A percentile compares a stretch with the other conserved stretches of the same genome.
Evolutionary conservation across 2,797 vertebrate species (phyloP).

Genomic region (Menidia menidia): DNA sequence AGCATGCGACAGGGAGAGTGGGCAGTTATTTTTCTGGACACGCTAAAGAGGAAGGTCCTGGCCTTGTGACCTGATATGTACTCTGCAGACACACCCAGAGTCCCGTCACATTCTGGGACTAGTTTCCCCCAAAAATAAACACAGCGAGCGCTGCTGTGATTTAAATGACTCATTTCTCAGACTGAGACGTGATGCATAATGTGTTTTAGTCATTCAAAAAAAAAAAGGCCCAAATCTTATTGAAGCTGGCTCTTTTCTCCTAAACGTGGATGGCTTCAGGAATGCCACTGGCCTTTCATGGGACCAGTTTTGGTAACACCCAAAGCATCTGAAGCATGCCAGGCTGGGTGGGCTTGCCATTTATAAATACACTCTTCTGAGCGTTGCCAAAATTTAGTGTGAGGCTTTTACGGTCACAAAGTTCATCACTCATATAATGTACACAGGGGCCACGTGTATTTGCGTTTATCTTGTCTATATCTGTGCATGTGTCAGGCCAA

Average conservation of each 20-base stretch:
- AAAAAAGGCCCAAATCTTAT: not conserved
- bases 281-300: constrained; percentile 72
- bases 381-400: constrained; percentile 65
- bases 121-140: constrained; percentile 5
- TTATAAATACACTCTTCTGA: constrained; percentile 81
- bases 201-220: not conserved
- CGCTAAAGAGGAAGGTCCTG: constrained; percentile 54
- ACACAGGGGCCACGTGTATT: constrained; percentile 11
- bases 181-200: not conserved
- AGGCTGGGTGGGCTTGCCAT: constrained; percentile 68
- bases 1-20: constrained; percentile 16
- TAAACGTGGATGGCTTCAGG: constrained; percentile 40
- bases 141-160: constrained; percentile 1
- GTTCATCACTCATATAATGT: constrained; percentile 22
- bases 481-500: constrained; percentile 26
- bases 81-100: constrained; percentile 34
- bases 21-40: constrained; percentile 45
- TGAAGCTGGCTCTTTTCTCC: constrained; percentile 11
- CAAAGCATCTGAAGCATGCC: constrained; percentile 73
- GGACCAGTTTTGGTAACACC: constrained; percentile 74
- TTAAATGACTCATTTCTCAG: not conserved
- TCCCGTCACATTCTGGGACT: constrained; percentile 16
- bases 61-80: constrained; percentile 45
- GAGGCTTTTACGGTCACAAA: constrained; percentile 37
- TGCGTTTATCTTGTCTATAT: constrained; percentile 34